Base-by-base conservation (phyloP, 30 jellyfish, hydroid and myxozoan species). In the Chironex yamaguchii region DNA sequence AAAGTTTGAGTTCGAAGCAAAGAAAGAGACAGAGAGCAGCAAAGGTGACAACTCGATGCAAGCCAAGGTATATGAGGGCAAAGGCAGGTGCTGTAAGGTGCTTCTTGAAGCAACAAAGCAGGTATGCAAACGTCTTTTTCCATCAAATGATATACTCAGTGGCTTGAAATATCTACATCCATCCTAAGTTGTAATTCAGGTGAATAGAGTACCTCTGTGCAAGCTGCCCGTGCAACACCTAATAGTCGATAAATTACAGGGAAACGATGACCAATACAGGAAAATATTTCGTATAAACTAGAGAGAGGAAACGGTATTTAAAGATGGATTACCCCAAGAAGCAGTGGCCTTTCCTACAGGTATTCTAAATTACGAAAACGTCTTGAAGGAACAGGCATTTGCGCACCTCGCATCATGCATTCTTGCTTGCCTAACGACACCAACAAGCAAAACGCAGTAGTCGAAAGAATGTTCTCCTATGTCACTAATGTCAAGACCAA, bases 211-310 rank as follows among this genome's bases (percentile, higher is more conserved):
- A 49, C 79, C 82, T 31, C 68, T 85, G 36, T 25, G 78, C 25
- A 49, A 75, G 80, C 93, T 67, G 32, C 93, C 93, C 68, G 21
- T 85, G 51, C 75, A 28, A 34, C 91, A 69, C 54, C 62, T 85
- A 30, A 26, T 34, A 49, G 50, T 25, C 14, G 96, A 71, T 25
- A 50, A 75, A 35, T 71, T 28, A 20, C 31, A 31, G 1, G 42
- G 31, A 21, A 85, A 67, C 20, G 96, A 85, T n/a, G 90, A 85
- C 64, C 96, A 85, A 66, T 85, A 85, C 82, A 64, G 86, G 52
- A 73, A 74, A 27, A 71, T 85, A 67, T 22, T 85, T 34, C 68
- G 32, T 52, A 72, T 78, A 6, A 52, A 85, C 62, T 85, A 68
- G 96, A 51, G 53, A 53, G 96, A 85, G 52, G 63, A 85, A 58